phyloP scores from a whole-genome alignment of 2,113 vertebrate genomes.

The Cyprinodon variegatus region DNA sequence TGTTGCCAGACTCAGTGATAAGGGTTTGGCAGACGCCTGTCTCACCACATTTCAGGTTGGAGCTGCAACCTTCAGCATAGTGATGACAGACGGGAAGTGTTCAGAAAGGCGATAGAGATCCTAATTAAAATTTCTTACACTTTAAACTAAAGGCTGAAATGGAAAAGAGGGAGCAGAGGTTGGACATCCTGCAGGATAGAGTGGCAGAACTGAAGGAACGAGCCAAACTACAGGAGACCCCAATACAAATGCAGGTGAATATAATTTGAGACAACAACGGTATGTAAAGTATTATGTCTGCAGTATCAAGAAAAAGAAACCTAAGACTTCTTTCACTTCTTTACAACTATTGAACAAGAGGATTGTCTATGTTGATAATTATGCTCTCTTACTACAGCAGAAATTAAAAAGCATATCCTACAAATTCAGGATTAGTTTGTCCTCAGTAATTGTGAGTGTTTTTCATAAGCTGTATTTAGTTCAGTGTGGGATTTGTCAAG shows the following conservation, averaged over 20 bases:
- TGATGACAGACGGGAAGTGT: neutral
- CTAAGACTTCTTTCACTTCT: no score
- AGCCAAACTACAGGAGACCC: constrained; percentile 83
- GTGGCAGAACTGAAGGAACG: constrained; percentile 86
- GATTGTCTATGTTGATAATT: no score
- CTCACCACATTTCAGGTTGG: constrained; percentile 90
- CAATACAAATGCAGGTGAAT: constrained; percentile 90
- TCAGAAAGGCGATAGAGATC: neutral
- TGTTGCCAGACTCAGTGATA: constrained; percentile 80
- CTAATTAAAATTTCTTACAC: constrained; percentile 19
- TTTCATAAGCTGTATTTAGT: no score
- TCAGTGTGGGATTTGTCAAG: no score
- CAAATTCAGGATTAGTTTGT: no score
- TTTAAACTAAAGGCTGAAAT: constrained; percentile 84
- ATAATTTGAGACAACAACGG: neutral
- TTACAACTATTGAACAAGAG: no score
- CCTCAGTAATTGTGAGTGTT: no score
- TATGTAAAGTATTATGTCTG: neutral
- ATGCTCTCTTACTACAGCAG: no score
- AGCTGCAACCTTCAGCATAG: neutral
- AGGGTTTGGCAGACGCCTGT: constrained; percentile 77
- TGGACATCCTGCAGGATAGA: constrained; percentile 86
- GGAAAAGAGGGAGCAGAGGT: constrained; percentile 83
- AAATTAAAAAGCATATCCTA: neutral
- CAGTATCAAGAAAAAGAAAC: neutral